A percentile compares a stretch with the other conserved stretches of the same genome.
phyloP scores from a whole-genome alignment of 2,797 vertebrate species.

The Sarcophilus harrisii region DNA sequence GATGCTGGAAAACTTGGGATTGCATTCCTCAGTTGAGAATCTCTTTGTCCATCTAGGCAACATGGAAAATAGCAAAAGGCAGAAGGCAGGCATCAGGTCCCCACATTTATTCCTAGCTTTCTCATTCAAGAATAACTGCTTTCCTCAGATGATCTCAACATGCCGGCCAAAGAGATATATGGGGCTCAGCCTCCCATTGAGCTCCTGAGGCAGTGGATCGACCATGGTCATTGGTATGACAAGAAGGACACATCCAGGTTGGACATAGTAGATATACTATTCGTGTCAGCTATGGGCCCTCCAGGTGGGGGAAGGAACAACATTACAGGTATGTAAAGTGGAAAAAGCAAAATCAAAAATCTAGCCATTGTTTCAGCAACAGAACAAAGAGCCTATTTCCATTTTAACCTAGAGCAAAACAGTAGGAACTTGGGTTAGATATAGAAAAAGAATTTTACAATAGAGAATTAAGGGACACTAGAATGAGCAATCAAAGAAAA shows the following conservation, averaged over 20 bases:
- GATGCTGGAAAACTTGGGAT: not conserved
- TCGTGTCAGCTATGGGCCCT: conserved; percentile 95
- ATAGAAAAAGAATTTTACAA: not conserved
- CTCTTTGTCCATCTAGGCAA: not conserved
- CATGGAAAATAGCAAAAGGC: not conserved
- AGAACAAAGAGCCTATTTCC: conserved; percentile 1
- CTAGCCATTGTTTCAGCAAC: not conserved
- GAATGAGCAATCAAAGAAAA: conserved; percentile 5
- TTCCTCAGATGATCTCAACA: conserved; percentile 94
- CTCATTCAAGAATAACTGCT: conserved; percentile 15
- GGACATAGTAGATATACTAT: conserved; percentile 89
- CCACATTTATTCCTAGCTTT: not conserved
- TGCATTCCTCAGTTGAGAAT: not conserved
- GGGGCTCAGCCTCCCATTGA: conserved; percentile 97
- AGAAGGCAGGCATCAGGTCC: not conserved
- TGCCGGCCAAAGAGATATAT: conserved; percentile 95
- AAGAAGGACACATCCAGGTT: conserved; percentile 91
- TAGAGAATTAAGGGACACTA: not conserved
- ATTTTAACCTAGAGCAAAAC: not conserved
- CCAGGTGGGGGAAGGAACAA: conserved; percentile 95
- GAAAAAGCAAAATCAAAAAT: not conserved
- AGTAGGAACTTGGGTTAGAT: not conserved
- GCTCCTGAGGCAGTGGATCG: conserved; percentile 93
- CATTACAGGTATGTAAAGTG: conserved; percentile 90
- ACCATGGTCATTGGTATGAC: conserved; percentile 96